Conservation (phyloP, 2,888 invertebrate genomes). For the Rhogogaster chlorosoma region DNA sequence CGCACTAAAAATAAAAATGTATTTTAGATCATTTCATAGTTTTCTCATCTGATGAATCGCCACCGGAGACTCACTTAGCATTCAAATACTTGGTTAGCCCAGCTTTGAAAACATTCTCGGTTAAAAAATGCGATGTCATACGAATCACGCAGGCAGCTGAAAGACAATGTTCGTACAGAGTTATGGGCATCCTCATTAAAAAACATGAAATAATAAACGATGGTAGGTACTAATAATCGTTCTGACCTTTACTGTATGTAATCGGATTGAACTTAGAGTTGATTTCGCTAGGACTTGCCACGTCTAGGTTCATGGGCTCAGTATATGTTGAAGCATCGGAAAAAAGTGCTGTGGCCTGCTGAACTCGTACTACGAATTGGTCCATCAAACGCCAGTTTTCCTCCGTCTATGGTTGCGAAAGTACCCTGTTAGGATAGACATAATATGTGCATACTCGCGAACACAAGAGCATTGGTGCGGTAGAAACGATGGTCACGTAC, state of each 20-base stretch:
- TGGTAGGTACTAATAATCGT: neutral
- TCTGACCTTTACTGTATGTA: constrained; percentile 81
- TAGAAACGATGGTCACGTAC: constrained; percentile 61
- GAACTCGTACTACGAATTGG: constrained; percentile 78
- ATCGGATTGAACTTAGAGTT: constrained; percentile 81
- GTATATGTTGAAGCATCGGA: constrained; percentile 75
- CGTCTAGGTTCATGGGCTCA: constrained; percentile 79
- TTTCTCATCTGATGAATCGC: neutral
- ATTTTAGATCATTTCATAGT: neutral
- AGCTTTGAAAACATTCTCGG: constrained; percentile 80
- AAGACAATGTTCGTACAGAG: constrained; percentile 23
- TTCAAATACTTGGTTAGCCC: constrained; percentile 79
- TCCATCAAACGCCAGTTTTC: constrained; percentile 81
- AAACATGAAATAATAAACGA: neutral
- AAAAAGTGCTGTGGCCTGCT: constrained; percentile 73
- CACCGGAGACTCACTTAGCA: constrained; percentile 73
- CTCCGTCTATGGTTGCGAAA: constrained; percentile 75
- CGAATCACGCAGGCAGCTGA: constrained; percentile 78
- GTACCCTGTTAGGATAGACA: neutral
- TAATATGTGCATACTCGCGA: neutral
- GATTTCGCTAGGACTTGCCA: constrained; percentile 79
- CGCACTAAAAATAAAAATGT: constrained; percentile 66
- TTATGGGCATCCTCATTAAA: neutral
- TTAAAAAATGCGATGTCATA: constrained; percentile 81
- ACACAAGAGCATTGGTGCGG: constrained; percentile 43